phyloP scores from a whole-genome alignment of 2,797 vertebrate genomes.

The Lophius americanus region DNA sequence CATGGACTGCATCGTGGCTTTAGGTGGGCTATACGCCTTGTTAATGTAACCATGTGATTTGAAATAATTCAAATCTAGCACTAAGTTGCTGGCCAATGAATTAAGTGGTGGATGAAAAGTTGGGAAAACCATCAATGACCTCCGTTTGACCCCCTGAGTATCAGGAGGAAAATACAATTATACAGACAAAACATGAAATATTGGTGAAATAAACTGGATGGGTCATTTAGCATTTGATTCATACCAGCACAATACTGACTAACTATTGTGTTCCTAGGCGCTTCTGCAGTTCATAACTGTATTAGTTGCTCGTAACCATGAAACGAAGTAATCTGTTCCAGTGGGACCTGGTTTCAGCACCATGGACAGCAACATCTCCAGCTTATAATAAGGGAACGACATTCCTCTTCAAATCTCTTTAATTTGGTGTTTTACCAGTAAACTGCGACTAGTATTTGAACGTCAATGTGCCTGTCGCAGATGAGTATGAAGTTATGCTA shows the following conservation, averaged over 20 bases:
- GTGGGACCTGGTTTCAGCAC: conserved; percentile 68
- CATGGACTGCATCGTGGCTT: conserved; percentile 71
- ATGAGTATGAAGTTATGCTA: background rate
- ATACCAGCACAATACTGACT: background rate
- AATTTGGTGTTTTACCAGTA: background rate
- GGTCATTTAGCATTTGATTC: background rate
- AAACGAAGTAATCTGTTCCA: background rate
- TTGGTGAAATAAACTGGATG: background rate
- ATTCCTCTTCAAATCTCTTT: background rate
- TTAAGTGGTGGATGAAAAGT: conserved; percentile 38
- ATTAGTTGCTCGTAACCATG: background rate
- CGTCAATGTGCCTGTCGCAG: background rate
- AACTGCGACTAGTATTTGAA: background rate
- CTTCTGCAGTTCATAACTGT: background rate
- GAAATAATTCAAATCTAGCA: conserved; percentile 21
- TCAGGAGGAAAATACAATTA: background rate
- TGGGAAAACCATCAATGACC: conserved; percentile 47
- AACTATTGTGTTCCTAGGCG: background rate
- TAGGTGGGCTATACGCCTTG: conserved; percentile 27
- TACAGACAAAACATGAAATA: background rate
- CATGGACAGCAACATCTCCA: conserved; percentile 66
- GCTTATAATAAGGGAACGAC: background rate
- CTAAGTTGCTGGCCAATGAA: conserved; percentile 37
- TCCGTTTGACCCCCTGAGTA: conserved; percentile 31
- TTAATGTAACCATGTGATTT: conserved; percentile 30